Conservation (phyloP, 2,797 vertebrate genomes). For the Antrozous pallidus region DNA sequence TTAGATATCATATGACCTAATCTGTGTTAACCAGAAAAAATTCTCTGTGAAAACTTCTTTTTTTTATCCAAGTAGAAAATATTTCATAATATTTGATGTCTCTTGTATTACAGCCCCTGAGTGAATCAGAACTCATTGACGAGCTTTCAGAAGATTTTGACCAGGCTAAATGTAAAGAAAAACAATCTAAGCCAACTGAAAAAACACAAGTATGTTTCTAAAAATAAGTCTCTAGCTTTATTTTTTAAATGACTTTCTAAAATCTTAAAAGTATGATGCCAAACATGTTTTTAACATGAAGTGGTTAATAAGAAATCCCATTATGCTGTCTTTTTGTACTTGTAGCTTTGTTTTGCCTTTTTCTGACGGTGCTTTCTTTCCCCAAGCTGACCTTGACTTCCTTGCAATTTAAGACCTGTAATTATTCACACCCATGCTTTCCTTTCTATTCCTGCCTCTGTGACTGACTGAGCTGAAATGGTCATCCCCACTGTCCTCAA, state of each 20-base stretch:
- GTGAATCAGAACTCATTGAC: constrained; percentile 80
- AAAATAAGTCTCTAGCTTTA: constrained; percentile 43
- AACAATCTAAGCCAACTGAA: constrained; percentile 53
- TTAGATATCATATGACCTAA: neutral
- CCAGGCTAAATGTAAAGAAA: constrained; percentile 57
- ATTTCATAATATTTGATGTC: neutral
- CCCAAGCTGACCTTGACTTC: neutral
- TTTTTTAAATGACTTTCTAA: neutral
- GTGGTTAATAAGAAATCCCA: neutral
- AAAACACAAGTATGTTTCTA: constrained; percentile 75
- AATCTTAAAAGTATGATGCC: neutral
- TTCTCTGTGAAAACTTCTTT: neutral
- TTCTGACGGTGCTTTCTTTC: neutral
- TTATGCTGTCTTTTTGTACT: neutral
- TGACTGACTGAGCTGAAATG: neutral
- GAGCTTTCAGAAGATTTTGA: constrained; percentile 82
- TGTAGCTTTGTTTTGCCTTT: neutral
- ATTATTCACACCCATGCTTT: neutral
- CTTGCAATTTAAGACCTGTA: neutral
- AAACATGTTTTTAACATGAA: neutral
- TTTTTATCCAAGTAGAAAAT: neutral
- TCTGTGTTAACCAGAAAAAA: neutral
- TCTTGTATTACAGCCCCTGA: constrained; percentile 76
- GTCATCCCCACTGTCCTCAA: neutral
- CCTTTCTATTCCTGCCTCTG: neutral